phyloP scores from a whole-genome alignment of 1,140 invertebrate species.

The Periplaneta americana region DNA sequence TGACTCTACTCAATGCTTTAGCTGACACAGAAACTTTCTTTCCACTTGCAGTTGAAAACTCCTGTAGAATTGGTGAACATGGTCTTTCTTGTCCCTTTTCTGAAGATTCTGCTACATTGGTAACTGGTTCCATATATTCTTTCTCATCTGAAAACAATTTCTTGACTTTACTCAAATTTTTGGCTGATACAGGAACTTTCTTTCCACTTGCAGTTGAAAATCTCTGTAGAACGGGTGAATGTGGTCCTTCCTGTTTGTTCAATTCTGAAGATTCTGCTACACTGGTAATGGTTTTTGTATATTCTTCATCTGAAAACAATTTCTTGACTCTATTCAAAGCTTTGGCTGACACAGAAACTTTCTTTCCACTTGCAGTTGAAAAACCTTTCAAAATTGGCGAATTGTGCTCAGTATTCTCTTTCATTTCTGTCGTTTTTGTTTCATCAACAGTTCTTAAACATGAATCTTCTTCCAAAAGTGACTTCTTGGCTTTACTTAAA shows the following conservation, averaged over 20 bases:
- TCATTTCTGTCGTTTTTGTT: neutral
- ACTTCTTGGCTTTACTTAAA: slow-evolving; percentile 30
- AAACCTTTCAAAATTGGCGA: neutral
- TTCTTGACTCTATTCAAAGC: slow-evolving; percentile 18
- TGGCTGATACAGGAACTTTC: slow-evolving; percentile 32
- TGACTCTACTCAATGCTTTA: slow-evolving; percentile 19
- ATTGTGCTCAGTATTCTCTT: neutral
- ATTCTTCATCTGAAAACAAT: slow-evolving; percentile 13
- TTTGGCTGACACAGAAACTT: slow-evolving; percentile 31
- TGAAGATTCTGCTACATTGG: neutral
- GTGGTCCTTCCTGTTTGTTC: neutral
- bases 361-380: slow-evolving; percentile 36
- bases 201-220: slow-evolving; percentile 35
- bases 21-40: slow-evolving; percentile 25
- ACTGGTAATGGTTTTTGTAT: neutral
- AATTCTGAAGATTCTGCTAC: neutral
- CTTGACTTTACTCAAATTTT: slow-evolving; percentile 30
- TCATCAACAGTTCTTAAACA: slow-evolving; percentile 6
- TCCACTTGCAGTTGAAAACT: slow-evolving; percentile 31
- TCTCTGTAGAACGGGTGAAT: neutral
- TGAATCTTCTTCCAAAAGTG: slow-evolving; percentile 26
- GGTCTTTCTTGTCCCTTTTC: neutral
- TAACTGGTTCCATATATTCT: neutral
- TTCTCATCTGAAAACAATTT: slow-evolving; percentile 4
- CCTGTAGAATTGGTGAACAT: neutral